Evolutionary conservation across 2,113 vertebrate species (phyloP).

Genomic region (Tautogolabrus adspersus): DNA sequence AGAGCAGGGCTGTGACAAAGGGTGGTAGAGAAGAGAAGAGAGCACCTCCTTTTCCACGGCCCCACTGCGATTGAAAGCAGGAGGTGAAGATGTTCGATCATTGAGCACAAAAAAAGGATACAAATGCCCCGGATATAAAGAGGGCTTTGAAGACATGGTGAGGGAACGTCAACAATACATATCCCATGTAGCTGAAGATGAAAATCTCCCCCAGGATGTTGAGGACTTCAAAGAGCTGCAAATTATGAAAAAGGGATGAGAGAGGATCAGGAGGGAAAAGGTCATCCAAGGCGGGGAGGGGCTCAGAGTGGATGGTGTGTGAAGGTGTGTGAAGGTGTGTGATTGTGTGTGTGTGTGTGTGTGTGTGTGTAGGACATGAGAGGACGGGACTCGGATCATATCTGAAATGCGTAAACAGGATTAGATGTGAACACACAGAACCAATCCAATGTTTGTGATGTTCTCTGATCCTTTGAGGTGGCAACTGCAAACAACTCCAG

Average conservation of each 20-base stretch:
- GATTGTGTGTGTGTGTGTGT: not conserved
- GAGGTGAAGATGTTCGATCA: slow-evolving; percentile 23
- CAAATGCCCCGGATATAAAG: slow-evolving; percentile 88
- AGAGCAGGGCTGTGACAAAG: slow-evolving; percentile 7
- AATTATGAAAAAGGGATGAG: slow-evolving; percentile 74
- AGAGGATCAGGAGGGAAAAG: slow-evolving; percentile 58
- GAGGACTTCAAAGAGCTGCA: slow-evolving; percentile 91
- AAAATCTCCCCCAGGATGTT: slow-evolving; percentile 91
- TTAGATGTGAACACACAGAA: slow-evolving; percentile 61
- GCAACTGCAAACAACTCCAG: slow-evolving; percentile 43
- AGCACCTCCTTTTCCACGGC: not conserved
- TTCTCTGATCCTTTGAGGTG: slow-evolving; percentile 43
- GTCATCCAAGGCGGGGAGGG: slow-evolving; percentile 49
- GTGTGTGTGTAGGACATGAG: slow-evolving; percentile 7
- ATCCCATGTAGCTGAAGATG: slow-evolving; percentile 92
- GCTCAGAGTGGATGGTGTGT: not conserved
- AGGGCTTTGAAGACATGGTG: slow-evolving; percentile 87
- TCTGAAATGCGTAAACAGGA: slow-evolving; percentile 56
- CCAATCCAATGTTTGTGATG: slow-evolving; percentile 50
- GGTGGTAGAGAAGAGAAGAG: slow-evolving; percentile 2
- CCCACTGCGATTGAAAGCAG: slow-evolving; percentile 19
- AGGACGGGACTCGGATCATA: slow-evolving; percentile 35
- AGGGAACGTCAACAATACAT: slow-evolving; percentile 87
- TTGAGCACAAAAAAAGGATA: slow-evolving; percentile 85
- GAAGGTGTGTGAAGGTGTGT: not conserved